Conservation (phyloP, 2,797 vertebrate genomes). For the Myiotriccus ornatus region DNA sequence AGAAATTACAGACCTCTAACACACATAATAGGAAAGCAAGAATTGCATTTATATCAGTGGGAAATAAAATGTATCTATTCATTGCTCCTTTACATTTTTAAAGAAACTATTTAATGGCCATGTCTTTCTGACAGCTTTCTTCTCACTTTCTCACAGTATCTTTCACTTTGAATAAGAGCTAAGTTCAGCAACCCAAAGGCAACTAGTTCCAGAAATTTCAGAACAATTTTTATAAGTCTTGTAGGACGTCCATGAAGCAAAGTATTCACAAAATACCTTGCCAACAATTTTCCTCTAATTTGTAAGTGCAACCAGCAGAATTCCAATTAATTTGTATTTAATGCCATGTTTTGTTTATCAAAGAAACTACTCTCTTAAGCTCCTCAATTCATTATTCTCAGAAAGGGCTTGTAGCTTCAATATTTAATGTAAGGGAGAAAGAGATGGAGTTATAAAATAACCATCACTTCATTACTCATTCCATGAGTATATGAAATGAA, state of each 20-base stretch:
- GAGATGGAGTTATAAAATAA: conserved; percentile 7
- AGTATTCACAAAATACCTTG: neutral
- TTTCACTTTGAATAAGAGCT: neutral
- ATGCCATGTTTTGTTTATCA: neutral
- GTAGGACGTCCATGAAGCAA: neutral
- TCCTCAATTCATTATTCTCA: neutral
- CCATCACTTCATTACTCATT: conserved; percentile 18
- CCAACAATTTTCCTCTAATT: neutral
- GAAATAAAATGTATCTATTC: conserved; percentile 10
- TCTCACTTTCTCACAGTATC: neutral
- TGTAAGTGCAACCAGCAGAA: neutral
- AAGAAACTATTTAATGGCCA: neutral
- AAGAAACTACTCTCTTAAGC: neutral
- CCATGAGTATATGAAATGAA: neutral
- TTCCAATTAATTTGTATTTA: neutral
- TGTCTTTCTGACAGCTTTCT: neutral
- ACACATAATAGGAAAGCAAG: neutral
- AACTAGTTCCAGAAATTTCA: neutral
- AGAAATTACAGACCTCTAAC: neutral
- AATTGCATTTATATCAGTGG: neutral
- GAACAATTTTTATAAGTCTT: neutral
- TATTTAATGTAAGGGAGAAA: conserved; percentile 30
- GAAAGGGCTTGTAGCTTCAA: conserved; percentile 14
- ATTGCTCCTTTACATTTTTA: neutral
- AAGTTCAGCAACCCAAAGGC: neutral